Percentiles rank a stretch among this genome's conserved stretches.
Evolutionary conservation across 2,888 invertebrate species (phyloP).

Genomic region (Idaea aversata): DNA sequence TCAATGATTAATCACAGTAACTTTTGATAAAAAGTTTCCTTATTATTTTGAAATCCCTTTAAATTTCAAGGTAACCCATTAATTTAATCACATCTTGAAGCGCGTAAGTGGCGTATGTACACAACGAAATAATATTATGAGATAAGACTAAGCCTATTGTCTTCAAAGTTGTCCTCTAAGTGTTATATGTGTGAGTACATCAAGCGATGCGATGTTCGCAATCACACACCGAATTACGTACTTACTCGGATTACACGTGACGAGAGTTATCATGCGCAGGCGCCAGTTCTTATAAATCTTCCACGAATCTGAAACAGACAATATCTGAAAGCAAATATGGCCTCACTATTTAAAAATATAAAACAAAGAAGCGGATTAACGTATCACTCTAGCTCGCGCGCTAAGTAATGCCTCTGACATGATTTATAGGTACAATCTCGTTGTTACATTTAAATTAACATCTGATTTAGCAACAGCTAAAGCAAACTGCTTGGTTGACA

Average conservation of each 20-base stretch:
- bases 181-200: conserved; percentile 40
- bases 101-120: conserved; percentile 52
- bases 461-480: conserved; percentile 72
- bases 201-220: conserved; percentile 69
- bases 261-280: conserved; percentile 70
- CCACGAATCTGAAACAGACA: conserved; percentile 65
- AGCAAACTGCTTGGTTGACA: conserved; percentile 59
- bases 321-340: conserved; percentile 79
- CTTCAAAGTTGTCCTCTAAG: conserved; percentile 64
- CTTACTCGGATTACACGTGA: conserved; percentile 74
- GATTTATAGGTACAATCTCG: conserved; percentile 69
- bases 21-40: conserved; percentile 32
- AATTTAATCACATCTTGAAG: conserved; percentile 44
- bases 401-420: conserved; percentile 67
- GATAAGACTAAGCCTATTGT: conserved; percentile 74
- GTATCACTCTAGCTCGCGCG: conserved; percentile 65
- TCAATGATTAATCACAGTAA: neutral
- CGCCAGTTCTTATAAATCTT: conserved; percentile 77
- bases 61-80: conserved; percentile 41
- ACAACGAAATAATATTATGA: conserved; percentile 54
- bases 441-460: conserved; percentile 65
- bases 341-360: conserved; percentile 78
- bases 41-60: conserved; percentile 37
- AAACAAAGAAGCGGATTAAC: conserved; percentile 78
- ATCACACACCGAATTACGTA: conserved; percentile 76